phyloP scores from a whole-genome alignment of 2,797 vertebrate genomes.

The Phoeniculus purpureus region DNA sequence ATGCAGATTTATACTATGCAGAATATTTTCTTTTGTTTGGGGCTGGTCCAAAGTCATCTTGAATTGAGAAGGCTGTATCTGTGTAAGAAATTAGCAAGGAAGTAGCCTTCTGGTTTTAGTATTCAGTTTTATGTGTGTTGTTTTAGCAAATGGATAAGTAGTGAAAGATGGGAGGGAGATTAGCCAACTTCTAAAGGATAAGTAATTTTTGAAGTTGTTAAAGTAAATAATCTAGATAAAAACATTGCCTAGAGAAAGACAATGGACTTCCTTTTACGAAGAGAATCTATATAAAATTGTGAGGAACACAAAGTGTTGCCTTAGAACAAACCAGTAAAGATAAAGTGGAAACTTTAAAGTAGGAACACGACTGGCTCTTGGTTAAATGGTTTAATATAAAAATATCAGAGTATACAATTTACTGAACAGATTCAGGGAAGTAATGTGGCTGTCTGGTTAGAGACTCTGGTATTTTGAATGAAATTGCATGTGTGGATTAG shows the following conservation, averaged over 20 bases:
- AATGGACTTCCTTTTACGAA: conserved; percentile 1
- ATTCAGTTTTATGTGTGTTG: conserved; percentile 54
- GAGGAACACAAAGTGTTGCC: background rate
- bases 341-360: background rate
- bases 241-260: background rate
- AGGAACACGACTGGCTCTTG: background rate
- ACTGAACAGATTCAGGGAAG: background rate
- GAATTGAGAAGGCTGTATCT: conserved; percentile 10
- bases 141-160: conserved; percentile 60
- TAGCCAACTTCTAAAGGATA: conserved; percentile 31
- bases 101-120: conserved; percentile 39
- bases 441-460: background rate
- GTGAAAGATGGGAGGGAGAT: conserved; percentile 50
- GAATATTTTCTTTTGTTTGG: conserved; percentile 57
- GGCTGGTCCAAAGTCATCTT: conserved; percentile 54
- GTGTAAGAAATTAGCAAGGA: conserved; percentile 63
- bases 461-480: conserved; percentile 14
- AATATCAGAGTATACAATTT: background rate
- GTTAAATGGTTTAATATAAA: conserved; percentile 8
- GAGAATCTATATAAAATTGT: background rate
- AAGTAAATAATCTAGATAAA: background rate
- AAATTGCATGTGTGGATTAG: conserved; percentile 22
- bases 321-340: conserved; percentile 1
- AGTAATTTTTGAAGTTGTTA: conserved; percentile 25
- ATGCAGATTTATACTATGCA: conserved; percentile 17